Evolutionary conservation across 35 echinoderm and acorn worm genomes (phyloP).

Genomic region (Apostichopus californicus): DNA sequence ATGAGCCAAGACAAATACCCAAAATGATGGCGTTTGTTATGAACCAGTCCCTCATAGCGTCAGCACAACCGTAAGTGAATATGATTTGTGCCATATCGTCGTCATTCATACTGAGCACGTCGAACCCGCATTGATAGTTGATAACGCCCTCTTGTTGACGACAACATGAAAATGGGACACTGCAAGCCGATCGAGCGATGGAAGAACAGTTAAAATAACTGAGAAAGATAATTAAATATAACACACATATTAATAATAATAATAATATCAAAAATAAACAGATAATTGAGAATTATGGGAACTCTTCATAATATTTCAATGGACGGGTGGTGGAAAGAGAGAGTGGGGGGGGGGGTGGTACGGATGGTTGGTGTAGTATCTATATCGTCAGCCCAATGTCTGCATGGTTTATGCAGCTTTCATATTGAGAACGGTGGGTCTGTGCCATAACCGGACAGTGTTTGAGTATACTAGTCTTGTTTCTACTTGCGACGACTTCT

Average conservation of each 20-base stretch:
- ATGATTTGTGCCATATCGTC: conserved; percentile 30
- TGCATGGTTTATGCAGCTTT: too few species aligned
- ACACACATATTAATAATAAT: neutral
- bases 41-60: conserved; percentile 77
- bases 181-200: conserved; percentile 65
- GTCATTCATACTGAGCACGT: conserved; percentile 22
- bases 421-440: too few species aligned
- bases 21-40: conserved; percentile 82
- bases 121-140: conserved; percentile 96
- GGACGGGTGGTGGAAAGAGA: too few species aligned
- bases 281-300: too few species aligned
- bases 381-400: too few species aligned
- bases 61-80: conserved; percentile 74
- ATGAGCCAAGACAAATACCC: conserved; percentile 48
- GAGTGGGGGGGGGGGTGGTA: too few species aligned
- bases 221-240: conserved; percentile 10
- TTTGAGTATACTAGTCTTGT: too few species aligned
- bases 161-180: conserved; percentile 96
- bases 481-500: too few species aligned
- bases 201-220: conserved; percentile 92
- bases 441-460: too few species aligned
- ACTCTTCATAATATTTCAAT: too few species aligned
- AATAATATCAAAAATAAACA: too few species aligned
- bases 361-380: too few species aligned
- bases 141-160: conserved; percentile 53